Percentiles rank a stretch among this genome's conserved stretches.
Evolutionary conservation across 1,140 invertebrate genomes (phyloP).

Genomic region (Panulirus ornatus): DNA sequence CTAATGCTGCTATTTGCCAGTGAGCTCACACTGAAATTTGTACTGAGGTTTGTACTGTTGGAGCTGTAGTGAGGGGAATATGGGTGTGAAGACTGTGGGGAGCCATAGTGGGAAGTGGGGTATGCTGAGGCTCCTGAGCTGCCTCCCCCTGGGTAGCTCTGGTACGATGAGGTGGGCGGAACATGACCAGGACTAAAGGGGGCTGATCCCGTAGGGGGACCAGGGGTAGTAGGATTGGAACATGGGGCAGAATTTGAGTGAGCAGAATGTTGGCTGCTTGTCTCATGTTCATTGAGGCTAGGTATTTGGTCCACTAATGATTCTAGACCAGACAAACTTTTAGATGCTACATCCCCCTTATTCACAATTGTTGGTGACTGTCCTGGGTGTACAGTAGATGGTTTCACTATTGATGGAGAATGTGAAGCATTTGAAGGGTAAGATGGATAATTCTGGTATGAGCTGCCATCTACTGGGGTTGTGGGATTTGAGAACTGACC

Average conservation of each 20-base stretch:
- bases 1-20: constrained; percentile 78
- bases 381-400: constrained; percentile 49
- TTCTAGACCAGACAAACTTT: constrained; percentile 92
- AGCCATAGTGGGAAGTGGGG: constrained; percentile 74
- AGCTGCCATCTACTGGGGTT: constrained; percentile 73
- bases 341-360: constrained; percentile 86
- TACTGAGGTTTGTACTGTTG: constrained; percentile 76
- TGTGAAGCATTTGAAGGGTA: constrained; percentile 68
- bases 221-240: constrained; percentile 72
- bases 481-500: constrained; percentile 74
- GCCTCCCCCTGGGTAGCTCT: constrained; percentile 66
- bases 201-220: constrained; percentile 60
- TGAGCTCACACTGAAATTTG: constrained; percentile 79
- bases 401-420: constrained; percentile 67
- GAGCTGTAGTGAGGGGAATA: constrained; percentile 76
- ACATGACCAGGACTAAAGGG: constrained; percentile 66
- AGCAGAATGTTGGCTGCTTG: constrained; percentile 72
- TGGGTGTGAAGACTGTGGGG: constrained; percentile 74
- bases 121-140: constrained; percentile 68
- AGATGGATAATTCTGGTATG: constrained; percentile 71
- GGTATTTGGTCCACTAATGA: constrained; percentile 94
- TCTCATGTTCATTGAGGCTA: constrained; percentile 85
- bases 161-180: constrained; percentile 62
- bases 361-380: constrained; percentile 58
- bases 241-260: constrained; percentile 70